Percentiles rank a stretch among this genome's conserved stretches.
Evolutionary conservation across 1,140 invertebrate genomes (phyloP).

Genomic region (Myzus persicae): DNA sequence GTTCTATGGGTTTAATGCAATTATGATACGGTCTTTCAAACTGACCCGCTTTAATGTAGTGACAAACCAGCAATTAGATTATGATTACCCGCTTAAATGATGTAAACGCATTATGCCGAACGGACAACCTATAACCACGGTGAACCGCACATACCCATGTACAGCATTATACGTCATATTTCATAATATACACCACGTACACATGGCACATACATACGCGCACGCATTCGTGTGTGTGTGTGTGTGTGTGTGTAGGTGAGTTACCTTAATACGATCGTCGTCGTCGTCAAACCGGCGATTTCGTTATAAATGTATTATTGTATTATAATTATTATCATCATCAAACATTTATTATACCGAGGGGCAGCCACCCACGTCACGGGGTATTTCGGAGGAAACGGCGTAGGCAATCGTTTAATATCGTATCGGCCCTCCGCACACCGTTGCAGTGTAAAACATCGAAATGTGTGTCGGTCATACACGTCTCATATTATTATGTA

Average conservation of each 20-base stretch:
- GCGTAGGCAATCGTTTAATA: neutral
- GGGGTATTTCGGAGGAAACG: neutral
- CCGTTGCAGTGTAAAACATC: neutral
- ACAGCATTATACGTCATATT: neutral
- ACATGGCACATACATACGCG: neutral
- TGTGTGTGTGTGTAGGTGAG: too few species aligned
- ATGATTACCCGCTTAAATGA: slow-evolving; percentile 52
- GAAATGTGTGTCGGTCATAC: neutral
- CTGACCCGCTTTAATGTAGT: slow-evolving; percentile 39
- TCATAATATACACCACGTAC: too few species aligned
- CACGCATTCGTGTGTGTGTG: neutral
- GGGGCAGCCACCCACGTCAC: neutral
- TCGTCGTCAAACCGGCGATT: neutral
- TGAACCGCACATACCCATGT: neutral
- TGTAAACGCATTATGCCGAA: slow-evolving; percentile 42
- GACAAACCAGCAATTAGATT: slow-evolving; percentile 52
- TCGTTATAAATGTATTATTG: neutral
- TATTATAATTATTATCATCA: neutral
- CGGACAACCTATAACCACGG: slow-evolving; percentile 25
- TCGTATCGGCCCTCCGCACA: neutral
- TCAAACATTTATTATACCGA: neutral
- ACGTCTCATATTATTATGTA: too few species aligned
- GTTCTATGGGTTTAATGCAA: slow-evolving; percentile 52
- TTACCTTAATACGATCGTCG: neutral
- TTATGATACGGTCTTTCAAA: slow-evolving; percentile 46